Conservation (phyloP, 2,888 invertebrate genomes). For the Calameuta pallipes region DNA sequence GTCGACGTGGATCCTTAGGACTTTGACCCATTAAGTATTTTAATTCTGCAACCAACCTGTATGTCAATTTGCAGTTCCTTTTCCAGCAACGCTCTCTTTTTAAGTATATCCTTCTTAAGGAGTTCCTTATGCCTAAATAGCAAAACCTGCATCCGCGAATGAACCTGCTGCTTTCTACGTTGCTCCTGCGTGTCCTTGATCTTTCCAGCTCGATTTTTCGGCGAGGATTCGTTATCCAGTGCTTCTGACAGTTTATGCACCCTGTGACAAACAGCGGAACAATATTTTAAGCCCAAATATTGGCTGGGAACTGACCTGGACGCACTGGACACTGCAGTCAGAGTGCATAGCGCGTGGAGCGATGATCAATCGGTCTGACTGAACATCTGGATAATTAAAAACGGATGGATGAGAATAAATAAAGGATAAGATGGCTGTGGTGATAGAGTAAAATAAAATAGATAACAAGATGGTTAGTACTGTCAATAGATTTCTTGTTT, state of each 20-base stretch:
- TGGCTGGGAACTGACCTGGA: neutral
- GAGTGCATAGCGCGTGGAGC: neutral
- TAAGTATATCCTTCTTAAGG: slow-evolving; percentile 92
- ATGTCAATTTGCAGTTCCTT: slow-evolving; percentile 91
- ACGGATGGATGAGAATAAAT: neutral
- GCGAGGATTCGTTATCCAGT: slow-evolving; percentile 51
- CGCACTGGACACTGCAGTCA: neutral
- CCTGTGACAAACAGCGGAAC: slow-evolving; percentile 29
- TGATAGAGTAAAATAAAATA: neutral
- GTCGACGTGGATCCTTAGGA: neutral
- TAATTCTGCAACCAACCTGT: slow-evolving; percentile 70
- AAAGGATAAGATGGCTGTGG: neutral
- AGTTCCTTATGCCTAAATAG: slow-evolving; percentile 90
- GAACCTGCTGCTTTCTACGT: slow-evolving; percentile 68
- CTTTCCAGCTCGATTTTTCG: slow-evolving; percentile 60
- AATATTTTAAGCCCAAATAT: neutral
- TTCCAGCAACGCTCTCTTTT: slow-evolving; percentile 88
- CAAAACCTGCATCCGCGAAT: slow-evolving; percentile 76
- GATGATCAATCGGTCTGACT: neutral
- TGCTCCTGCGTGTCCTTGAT: slow-evolving; percentile 67
- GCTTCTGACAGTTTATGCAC: slow-evolving; percentile 48
- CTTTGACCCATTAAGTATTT: slow-evolving; percentile 4
- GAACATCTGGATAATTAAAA: neutral
- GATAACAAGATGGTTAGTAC: neutral
- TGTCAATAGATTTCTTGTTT: neutral